Evolutionary conservation across 2,888 invertebrate species (phyloP), one percentile per base, ranked within the genome.

Genomic region (Cheilosia urbana): DNA sequence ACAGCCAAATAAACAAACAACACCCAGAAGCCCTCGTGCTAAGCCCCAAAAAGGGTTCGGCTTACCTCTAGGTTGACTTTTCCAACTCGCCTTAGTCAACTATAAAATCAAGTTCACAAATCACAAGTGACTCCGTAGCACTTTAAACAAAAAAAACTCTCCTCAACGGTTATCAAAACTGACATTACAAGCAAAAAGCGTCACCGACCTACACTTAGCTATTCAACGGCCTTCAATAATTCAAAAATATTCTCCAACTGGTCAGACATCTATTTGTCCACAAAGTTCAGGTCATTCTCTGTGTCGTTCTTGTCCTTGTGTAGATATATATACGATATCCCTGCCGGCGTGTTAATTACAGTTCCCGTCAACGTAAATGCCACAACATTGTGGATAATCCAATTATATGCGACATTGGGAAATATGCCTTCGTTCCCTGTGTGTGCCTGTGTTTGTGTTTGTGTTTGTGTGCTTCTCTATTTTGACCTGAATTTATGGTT

Each of bases 351-450:
- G 68, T 69, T 78, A 78, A 78, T 78, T 78, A 69, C 77, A 63
- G 45, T 34, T 62, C 69, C 69, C 77, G 62, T 78, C 77, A 78
- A 62, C 55, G 69, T 71, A 62, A 78, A 69, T 69, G 77, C 69
- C 77, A 78, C 77, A 78, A 78, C 69, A 78, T 78, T 78, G 69
- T 63, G 69, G 69, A 69, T 77, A 69, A 77, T 77, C 76, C 76
- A 77, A 77, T 77, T 68, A 68, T 62, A 77, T 68, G 58, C 37
- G 60, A 68, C 76, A 69, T 69, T 77, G 62, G 37, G 45, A 77
- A 60, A 53, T 55, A 55, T 62, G 55, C 19, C 34, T 27, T 17
- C 17, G 30, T 27, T 49, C 49, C 21, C 2, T 37, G 21, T 45
- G 30, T 45, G 42, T 45, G 24, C 19, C 4, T 17, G 30, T 42